phyloP scores from a whole-genome alignment of 1,140 invertebrate genomes.

The Spodoptera frugiperda region DNA sequence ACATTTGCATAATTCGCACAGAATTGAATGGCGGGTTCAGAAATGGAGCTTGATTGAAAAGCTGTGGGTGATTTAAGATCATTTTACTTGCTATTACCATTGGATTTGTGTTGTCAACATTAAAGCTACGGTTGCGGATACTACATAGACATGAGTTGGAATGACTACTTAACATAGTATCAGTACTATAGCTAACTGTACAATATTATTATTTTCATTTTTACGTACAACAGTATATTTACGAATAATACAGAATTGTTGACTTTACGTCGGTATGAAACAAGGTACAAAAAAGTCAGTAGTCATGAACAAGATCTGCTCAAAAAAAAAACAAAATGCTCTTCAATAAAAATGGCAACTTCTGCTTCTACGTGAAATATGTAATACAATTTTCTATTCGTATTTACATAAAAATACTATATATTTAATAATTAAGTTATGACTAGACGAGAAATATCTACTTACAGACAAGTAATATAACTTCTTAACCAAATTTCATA shows the following conservation, averaged over 20 bases:
- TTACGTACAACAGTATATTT: background rate
- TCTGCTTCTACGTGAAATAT: no score
- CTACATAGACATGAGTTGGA: constrained; percentile 19
- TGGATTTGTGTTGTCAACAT: constrained; percentile 21
- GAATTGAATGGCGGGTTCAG: constrained; percentile 71
- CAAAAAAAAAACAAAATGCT: no score
- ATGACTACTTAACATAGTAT: background rate
- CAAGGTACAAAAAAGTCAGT: no score
- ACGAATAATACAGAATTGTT: background rate
- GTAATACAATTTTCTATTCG: no score
- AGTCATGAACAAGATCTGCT: no score
- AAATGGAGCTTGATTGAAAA: constrained; percentile 71
- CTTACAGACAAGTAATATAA: no score
- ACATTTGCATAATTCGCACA: constrained; percentile 78
- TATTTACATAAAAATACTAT: no score
- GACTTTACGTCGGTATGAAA: no score
- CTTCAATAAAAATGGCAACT: no score
- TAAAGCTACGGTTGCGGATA: constrained; percentile 27
- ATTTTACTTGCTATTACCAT: constrained; percentile 41
- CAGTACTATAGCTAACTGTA: background rate
- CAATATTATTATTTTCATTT: background rate
- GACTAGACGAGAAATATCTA: no score
- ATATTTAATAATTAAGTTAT: no score
- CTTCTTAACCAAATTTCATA: no score
- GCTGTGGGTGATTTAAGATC: constrained; percentile 48